Evolutionary conservation across 2,888 invertebrate species (phyloP).

Genomic region (Spialia ferax): DNA sequence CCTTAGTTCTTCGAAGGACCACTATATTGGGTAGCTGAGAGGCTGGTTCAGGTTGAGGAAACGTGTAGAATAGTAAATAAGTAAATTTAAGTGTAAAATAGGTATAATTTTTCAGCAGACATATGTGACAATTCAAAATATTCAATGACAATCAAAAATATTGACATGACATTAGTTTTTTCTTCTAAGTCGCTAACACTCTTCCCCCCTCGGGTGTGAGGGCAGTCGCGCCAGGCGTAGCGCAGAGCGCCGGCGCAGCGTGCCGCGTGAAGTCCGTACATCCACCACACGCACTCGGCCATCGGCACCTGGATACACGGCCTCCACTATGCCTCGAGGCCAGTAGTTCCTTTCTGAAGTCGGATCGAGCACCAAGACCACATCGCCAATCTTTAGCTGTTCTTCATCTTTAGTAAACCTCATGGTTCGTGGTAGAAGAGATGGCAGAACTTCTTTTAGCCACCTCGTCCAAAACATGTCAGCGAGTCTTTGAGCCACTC

Average conservation of each 20-base stretch:
- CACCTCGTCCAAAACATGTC: conserved; percentile 3
- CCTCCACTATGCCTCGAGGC: neutral
- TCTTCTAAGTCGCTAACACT: no score
- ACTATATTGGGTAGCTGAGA: no score
- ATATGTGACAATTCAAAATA: no score
- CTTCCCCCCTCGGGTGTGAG: neutral
- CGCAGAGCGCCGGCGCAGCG: neutral
- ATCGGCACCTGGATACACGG: neutral
- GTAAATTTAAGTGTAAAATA: no score
- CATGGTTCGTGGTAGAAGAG: neutral
- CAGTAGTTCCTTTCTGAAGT: conserved; percentile 3
- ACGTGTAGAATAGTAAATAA: no score
- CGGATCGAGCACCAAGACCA: neutral
- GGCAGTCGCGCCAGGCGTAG: neutral
- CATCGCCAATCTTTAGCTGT: neutral
- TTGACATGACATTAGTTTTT: no score
- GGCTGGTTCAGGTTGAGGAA: no score
- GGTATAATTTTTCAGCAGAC: no score
- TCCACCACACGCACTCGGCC: conserved; percentile 1
- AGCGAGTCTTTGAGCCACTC: neutral
- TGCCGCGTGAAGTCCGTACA: neutral
- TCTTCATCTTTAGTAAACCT: neutral
- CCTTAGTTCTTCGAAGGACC: no score
- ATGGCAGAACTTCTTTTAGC: neutral
- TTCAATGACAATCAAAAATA: no score